Evolutionary conservation across 1,140 invertebrate genomes (phyloP).

Genomic region (Heliconius nattereri): DNA sequence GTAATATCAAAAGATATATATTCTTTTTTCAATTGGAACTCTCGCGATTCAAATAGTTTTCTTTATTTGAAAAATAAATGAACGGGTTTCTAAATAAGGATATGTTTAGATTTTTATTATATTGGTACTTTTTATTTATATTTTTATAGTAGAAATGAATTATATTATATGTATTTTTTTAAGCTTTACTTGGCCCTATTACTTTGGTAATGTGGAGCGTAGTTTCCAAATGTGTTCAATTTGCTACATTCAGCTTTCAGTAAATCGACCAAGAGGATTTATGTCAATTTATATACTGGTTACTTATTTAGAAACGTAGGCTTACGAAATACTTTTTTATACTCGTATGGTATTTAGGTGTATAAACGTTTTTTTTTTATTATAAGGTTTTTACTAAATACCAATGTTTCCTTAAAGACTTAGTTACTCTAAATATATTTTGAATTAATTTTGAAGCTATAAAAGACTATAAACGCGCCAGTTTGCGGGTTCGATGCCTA

Average conservation of each 20-base stretch:
- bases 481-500: too few relatives aligned
- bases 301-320: neutral
- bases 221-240: neutral
- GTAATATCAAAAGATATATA: neutral
- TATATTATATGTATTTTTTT: neutral
- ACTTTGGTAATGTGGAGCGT: neutral
- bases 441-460: too few relatives aligned
- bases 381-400: neutral
- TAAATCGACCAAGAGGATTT: neutral
- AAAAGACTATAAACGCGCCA: too few relatives aligned
- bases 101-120: neutral
- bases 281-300: conserved; percentile 1
- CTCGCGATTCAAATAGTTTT: conserved; percentile 4
- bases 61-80: neutral
- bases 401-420: too few relatives aligned
- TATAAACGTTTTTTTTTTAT: too few relatives aligned
- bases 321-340: neutral
- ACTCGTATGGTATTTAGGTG: too few relatives aligned
- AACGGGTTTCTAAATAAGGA: neutral
- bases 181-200: neutral
- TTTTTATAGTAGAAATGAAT: neutral
- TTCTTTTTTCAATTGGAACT: neutral
- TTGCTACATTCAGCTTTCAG: conserved; percentile 7
- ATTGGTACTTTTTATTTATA: neutral
- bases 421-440: too few relatives aligned